These are phyloP conservation scores for Gasterosteus aculeatus DNA, from an alignment of 2,113 vertebrate species.

Conservation along the genomic window DNA sequence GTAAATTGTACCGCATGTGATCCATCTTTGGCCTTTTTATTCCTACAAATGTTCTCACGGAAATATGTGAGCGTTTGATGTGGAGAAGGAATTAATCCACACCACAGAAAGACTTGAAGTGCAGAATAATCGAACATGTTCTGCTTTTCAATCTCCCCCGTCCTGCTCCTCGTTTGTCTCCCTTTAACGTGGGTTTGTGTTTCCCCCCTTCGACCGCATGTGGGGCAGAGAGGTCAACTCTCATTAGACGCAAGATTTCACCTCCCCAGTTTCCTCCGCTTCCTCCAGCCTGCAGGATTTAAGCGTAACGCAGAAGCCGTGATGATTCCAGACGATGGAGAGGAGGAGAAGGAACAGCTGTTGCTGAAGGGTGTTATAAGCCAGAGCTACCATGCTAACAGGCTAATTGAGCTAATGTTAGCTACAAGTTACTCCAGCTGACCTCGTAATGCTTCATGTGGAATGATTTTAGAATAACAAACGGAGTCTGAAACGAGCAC, in stretches of 20 bases:
- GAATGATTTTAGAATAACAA: not conserved
- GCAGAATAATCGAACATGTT: slow-evolving; percentile 24
- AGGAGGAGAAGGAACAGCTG: not conserved
- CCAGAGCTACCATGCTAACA: not conserved
- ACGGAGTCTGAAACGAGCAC: not conserved
- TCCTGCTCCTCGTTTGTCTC: not conserved
- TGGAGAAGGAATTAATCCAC: not conserved
- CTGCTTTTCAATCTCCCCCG: not conserved
- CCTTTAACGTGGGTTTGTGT: slow-evolving; percentile 40
- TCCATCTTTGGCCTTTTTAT: slow-evolving; percentile 46
- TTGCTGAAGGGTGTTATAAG: not conserved
- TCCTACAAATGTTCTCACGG: not conserved
- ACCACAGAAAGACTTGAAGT: slow-evolving; percentile 34
- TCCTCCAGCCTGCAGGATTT: not conserved
- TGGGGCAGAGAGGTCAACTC: slow-evolving; percentile 42
- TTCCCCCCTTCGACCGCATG: slow-evolving; percentile 69
- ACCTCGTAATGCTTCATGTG: not conserved
- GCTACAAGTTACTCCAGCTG: not conserved
- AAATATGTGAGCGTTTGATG: slow-evolving; percentile 27
- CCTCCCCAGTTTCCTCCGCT: slow-evolving; percentile 1
- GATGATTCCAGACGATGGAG: not conserved
- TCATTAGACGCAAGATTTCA: slow-evolving; percentile 32
- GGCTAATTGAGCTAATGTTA: not conserved
- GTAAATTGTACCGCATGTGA: slow-evolving; percentile 53
- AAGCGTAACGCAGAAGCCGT: not conserved